These are phyloP conservation scores for Trypoxylon attenuatum DNA, from an alignment of 2,888 invertebrate species.

Conservation along the genomic window DNA sequence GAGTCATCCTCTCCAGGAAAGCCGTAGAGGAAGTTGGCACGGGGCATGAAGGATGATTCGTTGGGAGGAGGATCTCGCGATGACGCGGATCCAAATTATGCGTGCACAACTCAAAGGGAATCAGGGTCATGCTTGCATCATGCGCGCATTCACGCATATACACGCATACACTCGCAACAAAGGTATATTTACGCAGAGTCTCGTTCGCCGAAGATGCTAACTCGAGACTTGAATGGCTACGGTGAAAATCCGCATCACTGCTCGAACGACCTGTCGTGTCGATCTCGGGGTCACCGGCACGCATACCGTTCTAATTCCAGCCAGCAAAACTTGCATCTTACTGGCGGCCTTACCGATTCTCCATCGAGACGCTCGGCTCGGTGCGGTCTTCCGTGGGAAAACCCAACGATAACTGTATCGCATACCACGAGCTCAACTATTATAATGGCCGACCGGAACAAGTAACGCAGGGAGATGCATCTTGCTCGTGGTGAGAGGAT, in stretches of 20 bases:
- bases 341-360: too few relatives aligned
- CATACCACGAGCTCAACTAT: too few relatives aligned
- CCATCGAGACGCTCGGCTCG: too few relatives aligned
- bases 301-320: conserved; percentile 7
- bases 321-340: neutral
- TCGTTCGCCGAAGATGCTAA: conserved; percentile 31
- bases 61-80: conserved; percentile 36
- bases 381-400: too few relatives aligned
- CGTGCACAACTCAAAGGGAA: conserved; percentile 20
- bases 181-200: too few relatives aligned
- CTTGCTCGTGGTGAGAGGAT: neutral
- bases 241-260: conserved; percentile 16
- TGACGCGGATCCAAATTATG: conserved; percentile 48
- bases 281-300: neutral
- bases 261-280: neutral
- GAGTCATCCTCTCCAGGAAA: conserved; percentile 62
- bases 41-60: conserved; percentile 27
- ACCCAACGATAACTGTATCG: too few relatives aligned
- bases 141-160: conserved; percentile 36
- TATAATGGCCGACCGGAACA: too few relatives aligned
- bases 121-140: conserved; percentile 44
- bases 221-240: conserved; percentile 21
- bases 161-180: too few relatives aligned
- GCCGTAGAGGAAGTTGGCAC: conserved; percentile 61
- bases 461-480: neutral